Evolutionary conservation across 2,113 vertebrate genomes (phyloP).

Genomic region (Oreotrochilus melanogaster): DNA sequence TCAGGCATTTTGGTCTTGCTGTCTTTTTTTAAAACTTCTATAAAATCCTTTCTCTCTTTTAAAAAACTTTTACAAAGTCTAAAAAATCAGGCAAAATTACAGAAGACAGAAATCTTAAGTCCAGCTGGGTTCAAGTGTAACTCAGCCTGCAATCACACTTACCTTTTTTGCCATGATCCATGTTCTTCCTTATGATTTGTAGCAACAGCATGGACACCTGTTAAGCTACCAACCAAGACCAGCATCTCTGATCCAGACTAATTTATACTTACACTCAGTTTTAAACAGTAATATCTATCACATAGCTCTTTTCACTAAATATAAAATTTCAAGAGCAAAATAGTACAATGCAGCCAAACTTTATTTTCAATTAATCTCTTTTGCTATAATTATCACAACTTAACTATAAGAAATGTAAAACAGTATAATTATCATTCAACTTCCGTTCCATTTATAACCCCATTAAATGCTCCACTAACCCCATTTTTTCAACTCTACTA

Average conservation of each 20-base stretch:
- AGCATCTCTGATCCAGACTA: not conserved
- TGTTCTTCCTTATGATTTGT: accelerated
- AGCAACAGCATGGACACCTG: not conserved
- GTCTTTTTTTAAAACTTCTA: not conserved
- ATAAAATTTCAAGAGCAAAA: not conserved
- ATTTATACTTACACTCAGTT: not conserved
- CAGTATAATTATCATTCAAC: not conserved
- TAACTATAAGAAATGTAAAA: not conserved
- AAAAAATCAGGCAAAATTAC: not conserved
- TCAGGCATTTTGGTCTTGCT: not conserved
- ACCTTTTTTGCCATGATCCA: not conserved
- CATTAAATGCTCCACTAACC: not conserved
- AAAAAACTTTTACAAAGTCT: not conserved
- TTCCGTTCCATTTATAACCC: not conserved
- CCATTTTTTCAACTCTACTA: not conserved
- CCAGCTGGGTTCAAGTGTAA: not conserved
- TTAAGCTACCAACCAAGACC: not conserved
- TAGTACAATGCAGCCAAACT: not conserved
- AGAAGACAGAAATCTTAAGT: not conserved
- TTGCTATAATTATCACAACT: not conserved
- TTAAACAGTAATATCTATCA: not conserved
- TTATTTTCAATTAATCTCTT: not conserved
- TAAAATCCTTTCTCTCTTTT: not conserved
- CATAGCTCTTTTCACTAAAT: not conserved
- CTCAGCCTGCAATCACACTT: not conserved